A percentile compares a stretch with the other conserved stretches of the same genome.
These are phyloP conservation scores for Tenthredo livida DNA, from an alignment of 2,888 invertebrate species.

Conservation along the genomic window DNA sequence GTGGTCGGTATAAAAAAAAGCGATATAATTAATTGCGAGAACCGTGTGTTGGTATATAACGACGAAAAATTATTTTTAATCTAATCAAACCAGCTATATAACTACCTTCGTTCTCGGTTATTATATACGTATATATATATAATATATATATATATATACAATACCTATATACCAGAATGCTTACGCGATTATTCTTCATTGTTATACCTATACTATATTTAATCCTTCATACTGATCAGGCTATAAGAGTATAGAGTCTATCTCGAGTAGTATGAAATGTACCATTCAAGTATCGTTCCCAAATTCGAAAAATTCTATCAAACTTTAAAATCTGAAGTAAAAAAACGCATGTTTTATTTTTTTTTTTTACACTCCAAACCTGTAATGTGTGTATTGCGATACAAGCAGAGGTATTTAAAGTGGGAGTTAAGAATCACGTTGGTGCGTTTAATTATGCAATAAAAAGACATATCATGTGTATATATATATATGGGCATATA, in stretches of 20 bases:
- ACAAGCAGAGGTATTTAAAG: not conserved
- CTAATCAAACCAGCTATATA: conserved; percentile 56
- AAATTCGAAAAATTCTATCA: no score
- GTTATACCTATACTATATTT: no score
- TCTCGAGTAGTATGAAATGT: no score
- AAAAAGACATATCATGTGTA: not conserved
- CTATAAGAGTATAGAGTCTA: no score
- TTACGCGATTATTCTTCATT: not conserved
- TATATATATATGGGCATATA: no score
- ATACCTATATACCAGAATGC: not conserved
- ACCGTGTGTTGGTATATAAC: not conserved
- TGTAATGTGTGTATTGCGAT: no score
- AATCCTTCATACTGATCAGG: no score
- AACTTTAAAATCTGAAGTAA: no score
- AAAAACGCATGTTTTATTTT: no score
- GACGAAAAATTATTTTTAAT: conserved; percentile 58
- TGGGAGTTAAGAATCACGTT: not conserved
- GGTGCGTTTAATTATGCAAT: conserved; percentile 24
- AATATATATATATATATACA: not conserved
- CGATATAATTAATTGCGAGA: not conserved
- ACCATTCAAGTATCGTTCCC: no score
- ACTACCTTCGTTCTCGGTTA: not conserved
- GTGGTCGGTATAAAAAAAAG: not conserved
- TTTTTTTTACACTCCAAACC: no score
- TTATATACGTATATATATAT: not conserved